A percentile compares a stretch with the other conserved stretches of the same genome.
phyloP scores from a whole-genome alignment of 2,888 invertebrate genomes.

The Euproctis similis region DNA sequence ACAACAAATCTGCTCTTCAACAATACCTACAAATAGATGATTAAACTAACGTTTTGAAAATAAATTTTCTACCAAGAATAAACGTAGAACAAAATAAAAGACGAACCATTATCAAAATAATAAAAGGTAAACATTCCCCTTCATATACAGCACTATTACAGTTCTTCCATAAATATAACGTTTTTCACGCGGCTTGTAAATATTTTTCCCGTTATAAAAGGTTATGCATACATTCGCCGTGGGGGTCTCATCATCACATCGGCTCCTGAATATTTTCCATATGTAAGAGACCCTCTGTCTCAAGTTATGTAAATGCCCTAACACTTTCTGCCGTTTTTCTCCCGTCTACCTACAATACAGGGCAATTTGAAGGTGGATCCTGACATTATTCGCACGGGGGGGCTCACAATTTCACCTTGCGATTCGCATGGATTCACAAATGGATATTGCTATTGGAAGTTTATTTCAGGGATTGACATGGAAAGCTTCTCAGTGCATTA shows the following conservation, averaged over 20 bases:
- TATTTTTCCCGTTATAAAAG: slow-evolving; percentile 67
- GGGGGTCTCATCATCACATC: slow-evolving; percentile 67
- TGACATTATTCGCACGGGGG: slow-evolving; percentile 57
- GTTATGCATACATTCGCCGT: slow-evolving; percentile 58
- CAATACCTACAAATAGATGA: too few species aligned
- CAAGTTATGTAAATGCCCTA: slow-evolving; percentile 73
- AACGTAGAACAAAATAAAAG: too few species aligned
- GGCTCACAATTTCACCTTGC: slow-evolving; percentile 33
- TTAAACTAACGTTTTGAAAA: too few species aligned
- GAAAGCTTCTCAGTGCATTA: slow-evolving; percentile 17
- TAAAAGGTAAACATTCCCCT: too few species aligned
- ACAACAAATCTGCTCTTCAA: too few species aligned
- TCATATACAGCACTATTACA: too few species aligned
- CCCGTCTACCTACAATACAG: slow-evolving; percentile 69
- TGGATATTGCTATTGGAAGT: slow-evolving; percentile 52
- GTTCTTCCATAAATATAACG: slow-evolving; percentile 45
- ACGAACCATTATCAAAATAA: too few species aligned
- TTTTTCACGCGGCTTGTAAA: slow-evolving; percentile 58
- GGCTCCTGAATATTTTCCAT: slow-evolving; percentile 70
- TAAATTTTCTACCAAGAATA: too few species aligned
- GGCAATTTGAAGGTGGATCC: slow-evolving; percentile 66
- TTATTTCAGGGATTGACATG: slow-evolving; percentile 43
- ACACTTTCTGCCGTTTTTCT: slow-evolving; percentile 72
- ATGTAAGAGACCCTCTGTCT: slow-evolving; percentile 67
- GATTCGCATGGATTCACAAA: slow-evolving; percentile 43